phyloP scores from a whole-genome alignment of 2,797 vertebrate species.

The Pristis pectinata region DNA sequence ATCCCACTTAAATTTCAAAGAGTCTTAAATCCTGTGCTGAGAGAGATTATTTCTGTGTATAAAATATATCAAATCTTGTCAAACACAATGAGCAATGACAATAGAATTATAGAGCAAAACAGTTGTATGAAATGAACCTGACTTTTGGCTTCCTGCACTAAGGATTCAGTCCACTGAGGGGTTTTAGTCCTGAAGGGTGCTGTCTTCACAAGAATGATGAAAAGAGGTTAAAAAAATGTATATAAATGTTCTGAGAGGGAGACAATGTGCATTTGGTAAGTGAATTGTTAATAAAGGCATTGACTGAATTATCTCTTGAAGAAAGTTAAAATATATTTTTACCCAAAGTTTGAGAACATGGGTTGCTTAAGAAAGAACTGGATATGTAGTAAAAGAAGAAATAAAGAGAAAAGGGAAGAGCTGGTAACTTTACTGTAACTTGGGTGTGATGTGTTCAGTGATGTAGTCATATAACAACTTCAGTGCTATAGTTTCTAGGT shows the following conservation, averaged over 20 bases:
- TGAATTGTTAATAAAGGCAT: neutral
- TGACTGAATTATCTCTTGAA: neutral
- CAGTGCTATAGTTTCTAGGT: neutral
- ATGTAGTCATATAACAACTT: no score
- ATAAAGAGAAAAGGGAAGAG: neutral
- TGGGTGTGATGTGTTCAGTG: neutral
- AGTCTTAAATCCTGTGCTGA: conserved; percentile 84
- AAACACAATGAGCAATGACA: conserved; percentile 46
- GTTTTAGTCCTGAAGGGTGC: neutral
- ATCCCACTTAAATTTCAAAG: conserved; percentile 81
- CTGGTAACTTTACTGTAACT: neutral
- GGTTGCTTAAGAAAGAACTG: neutral
- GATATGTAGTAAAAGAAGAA: neutral
- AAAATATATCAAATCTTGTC: conserved; percentile 48
- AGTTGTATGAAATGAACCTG: neutral
- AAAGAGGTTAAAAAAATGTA: neutral
- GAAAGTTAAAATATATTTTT: neutral
- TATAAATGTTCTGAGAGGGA: neutral
- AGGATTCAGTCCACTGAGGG: neutral
- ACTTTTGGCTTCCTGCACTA: neutral
- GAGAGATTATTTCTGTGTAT: conserved; percentile 65
- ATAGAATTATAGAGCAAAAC: conserved; percentile 46
- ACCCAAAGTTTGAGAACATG: neutral
- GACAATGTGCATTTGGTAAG: neutral
- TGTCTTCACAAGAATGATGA: neutral